Evolutionary conservation across 2,113 vertebrate genomes (phyloP), one percentile per base, ranked within the genome.

Genomic region (Gobiocypris rarus): DNA sequence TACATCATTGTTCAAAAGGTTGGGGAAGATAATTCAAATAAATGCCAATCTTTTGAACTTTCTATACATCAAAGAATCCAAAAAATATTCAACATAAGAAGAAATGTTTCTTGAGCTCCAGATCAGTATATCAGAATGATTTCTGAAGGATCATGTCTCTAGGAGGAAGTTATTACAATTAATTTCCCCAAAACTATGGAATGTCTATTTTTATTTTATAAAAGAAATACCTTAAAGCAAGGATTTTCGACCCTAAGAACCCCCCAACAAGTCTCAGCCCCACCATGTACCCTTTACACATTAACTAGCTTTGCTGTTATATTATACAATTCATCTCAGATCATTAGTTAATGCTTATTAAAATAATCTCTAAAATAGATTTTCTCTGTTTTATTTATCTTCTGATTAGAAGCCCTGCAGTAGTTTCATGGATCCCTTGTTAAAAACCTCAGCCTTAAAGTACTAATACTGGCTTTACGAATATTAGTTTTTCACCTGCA

Each of bases 401-500:
- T 38, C 15, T 38, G 0, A 31, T 38, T 67, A 4, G 31, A 38
- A 3, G 31, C 17, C 9, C 31, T 38, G 19, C 4, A 69, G 5
- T 41, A n/a, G 19, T 69, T 22, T 41, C 34, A 69, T 41, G 19
- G 31, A 38, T 34, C 28, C 17, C 8, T 22, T 9, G 17, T 69
- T 69, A 17, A 69, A 69, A 69, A 41, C 34, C 31, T 7, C 11
- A 9, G 1, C 65, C 65, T 70, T 70, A 70, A 41, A 41, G 9
- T 70, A n/a, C 4, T 38, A 41, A 10, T n/a, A 41, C 34, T 11
- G 22, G 19, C 34, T 41, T 69, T 41, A 11, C 34, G 11, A n/a
- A n/a, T n/a, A n/a, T n/a, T n/a, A n/a, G 14, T 43, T 31, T 45
- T 50, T 81, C 19, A 81, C 59, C 79, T 67, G 19, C 63, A 81